A percentile compares a stretch with the other conserved stretches of the same genome.
Evolutionary conservation across 2,113 vertebrate genomes (phyloP).

Genomic region (Grammomys dolichurus): DNA sequence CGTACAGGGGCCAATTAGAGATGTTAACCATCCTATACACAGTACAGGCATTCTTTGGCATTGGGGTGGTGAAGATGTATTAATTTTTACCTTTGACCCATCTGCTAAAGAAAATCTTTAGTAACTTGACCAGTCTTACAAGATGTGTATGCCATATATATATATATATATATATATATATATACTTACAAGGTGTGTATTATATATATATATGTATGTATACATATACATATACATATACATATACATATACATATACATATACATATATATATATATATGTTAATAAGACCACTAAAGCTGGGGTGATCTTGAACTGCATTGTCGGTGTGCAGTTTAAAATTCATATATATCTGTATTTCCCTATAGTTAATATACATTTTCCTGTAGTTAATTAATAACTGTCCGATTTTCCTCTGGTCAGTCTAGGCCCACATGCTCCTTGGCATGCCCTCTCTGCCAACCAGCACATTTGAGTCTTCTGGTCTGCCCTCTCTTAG

Average conservation of each 20-base stretch:
- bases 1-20: conserved; percentile 57
- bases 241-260: too few species aligned
- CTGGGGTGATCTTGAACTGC: neutral
- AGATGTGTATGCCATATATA: neutral
- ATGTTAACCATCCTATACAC: neutral
- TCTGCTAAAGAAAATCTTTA: conserved; percentile 27
- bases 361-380: neutral
- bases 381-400: neutral
- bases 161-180: neutral
- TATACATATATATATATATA: too few species aligned
- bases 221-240: too few species aligned
- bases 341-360: conserved; percentile 6
- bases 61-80: conserved; percentile 2
- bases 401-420: neutral
- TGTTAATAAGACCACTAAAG: neutral
- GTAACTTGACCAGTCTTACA: neutral
- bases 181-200: too few species aligned
- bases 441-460: neutral
- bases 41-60: conserved; percentile 15
- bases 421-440: neutral
- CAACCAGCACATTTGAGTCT: neutral
- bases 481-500: neutral
- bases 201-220: too few species aligned
- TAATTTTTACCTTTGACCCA: conserved; percentile 11
- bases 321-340: neutral